These are phyloP conservation scores for Gallinago jamesoni DNA, from an alignment of 2,113 vertebrate species.

Conservation along the genomic window DNA sequence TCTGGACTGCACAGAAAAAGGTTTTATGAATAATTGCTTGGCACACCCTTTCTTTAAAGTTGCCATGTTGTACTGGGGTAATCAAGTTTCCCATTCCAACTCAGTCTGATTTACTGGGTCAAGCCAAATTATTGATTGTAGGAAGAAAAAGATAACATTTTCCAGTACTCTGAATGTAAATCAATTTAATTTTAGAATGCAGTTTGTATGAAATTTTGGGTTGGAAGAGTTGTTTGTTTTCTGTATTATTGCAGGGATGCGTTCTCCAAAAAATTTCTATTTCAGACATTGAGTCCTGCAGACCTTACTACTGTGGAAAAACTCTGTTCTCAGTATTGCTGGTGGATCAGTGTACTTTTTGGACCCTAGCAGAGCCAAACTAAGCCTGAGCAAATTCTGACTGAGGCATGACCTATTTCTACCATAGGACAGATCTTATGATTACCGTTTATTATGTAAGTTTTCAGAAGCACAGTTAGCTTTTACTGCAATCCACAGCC, in stretches of 20 bases:
- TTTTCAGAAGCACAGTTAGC: neutral
- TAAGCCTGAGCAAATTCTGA: neutral
- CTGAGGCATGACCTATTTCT: neutral
- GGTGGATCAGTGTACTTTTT: neutral
- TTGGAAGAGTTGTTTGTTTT: neutral
- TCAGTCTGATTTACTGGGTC: conserved; percentile 28
- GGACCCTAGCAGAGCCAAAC: neutral
- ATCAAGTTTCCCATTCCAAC: neutral
- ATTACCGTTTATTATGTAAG: neutral
- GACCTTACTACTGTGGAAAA: neutral
- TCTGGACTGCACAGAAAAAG: neutral
- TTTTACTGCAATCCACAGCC: neutral
- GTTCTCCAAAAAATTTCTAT: neutral
- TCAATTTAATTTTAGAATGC: neutral
- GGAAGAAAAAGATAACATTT: neutral
- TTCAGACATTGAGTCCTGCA: neutral
- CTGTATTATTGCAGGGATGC: neutral
- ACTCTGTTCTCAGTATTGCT: neutral
- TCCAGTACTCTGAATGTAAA: neutral
- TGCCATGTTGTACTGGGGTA: neutral
- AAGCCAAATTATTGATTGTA: neutral
- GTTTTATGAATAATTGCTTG: conserved; percentile 37
- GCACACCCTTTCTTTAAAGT: conserved; percentile 17
- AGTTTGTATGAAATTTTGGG: neutral
- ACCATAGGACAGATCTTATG: neutral